Percentiles rank a stretch among this genome's conserved stretches.
These are phyloP conservation scores for Brenthis daphne DNA, from an alignment of 2,888 invertebrate genomes.

Conservation along the genomic window DNA sequence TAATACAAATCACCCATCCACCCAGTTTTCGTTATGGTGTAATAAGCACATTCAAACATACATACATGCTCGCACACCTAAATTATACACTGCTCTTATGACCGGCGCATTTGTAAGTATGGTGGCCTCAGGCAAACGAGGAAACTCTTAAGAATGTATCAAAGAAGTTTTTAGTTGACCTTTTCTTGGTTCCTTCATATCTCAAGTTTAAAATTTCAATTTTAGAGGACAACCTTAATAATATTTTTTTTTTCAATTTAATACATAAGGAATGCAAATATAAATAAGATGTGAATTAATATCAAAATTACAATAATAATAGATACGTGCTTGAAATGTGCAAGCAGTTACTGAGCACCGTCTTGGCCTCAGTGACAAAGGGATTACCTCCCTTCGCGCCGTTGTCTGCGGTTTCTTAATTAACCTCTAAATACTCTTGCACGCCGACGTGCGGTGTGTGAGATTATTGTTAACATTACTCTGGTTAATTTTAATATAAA, in stretches of 20 bases:
- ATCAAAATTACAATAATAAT: conserved; percentile 53
- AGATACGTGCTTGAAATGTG: conserved; percentile 46
- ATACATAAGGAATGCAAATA: too few relatives aligned
- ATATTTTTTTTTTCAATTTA: too few relatives aligned
- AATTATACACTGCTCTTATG: too few relatives aligned
- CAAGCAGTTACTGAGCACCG: conserved; percentile 46
- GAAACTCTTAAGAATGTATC: too few relatives aligned
- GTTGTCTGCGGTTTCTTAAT: conserved; percentile 78
- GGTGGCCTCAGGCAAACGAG: too few relatives aligned
- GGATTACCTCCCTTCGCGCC: conserved; percentile 63
- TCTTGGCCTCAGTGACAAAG: conserved; percentile 74
- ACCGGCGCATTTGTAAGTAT: too few relatives aligned
- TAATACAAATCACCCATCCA: background rate
- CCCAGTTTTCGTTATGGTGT: background rate
- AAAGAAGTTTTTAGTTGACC: too few relatives aligned
- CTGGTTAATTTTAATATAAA: conserved; percentile 74
- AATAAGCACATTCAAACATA: too few relatives aligned
- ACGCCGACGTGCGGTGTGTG: conserved; percentile 63
- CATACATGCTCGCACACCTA: too few relatives aligned
- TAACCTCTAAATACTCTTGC: conserved; percentile 78
- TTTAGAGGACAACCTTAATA: too few relatives aligned
- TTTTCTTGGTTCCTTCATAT: too few relatives aligned
- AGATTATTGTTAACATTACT: conserved; percentile 75
- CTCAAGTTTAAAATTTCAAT: too few relatives aligned
- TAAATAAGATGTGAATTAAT: conserved; percentile 30